phyloP scores from a whole-genome alignment of 2,797 vertebrate genomes.

The Pseudocheirus occidentalis region DNA sequence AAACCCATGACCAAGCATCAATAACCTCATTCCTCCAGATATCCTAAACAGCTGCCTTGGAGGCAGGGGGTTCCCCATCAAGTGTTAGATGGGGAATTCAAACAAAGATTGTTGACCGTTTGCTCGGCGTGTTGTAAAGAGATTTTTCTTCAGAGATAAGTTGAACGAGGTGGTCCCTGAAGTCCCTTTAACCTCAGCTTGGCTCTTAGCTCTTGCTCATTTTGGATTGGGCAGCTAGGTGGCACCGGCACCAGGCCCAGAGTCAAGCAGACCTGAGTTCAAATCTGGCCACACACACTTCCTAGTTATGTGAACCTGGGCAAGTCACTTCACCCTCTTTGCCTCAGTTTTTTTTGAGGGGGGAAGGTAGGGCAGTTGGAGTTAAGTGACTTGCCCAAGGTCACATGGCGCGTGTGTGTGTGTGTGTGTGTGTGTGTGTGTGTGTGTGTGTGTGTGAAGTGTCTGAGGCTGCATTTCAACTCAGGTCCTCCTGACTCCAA shows the following conservation, averaged over 20 bases:
- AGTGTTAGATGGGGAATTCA: neutral
- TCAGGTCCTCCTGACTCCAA: no score
- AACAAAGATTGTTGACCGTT: neutral
- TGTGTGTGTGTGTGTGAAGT: no score
- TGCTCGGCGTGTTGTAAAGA: neutral
- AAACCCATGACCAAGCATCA: neutral
- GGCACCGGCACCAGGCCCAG: neutral
- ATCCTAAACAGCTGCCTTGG: neutral
- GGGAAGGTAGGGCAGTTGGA: no score
- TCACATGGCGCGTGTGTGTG: no score
- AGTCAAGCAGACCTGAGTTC: neutral
- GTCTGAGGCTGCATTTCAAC: no score
- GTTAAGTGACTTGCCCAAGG: no score
- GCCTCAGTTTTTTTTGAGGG: neutral
- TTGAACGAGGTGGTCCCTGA: neutral
- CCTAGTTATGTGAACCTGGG: neutral
- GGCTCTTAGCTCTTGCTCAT: neutral
- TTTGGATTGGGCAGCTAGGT: neutral
- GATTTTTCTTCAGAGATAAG: neutral
- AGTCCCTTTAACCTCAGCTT: neutral
- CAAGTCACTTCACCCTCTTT: neutral
- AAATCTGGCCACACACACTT: neutral
- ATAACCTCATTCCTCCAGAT: neutral
- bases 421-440: no score
- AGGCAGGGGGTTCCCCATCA: neutral